Conservation (phyloP, 30 jellyfish, hydroid and myxozoan species). For the Turritopsis rubra region DNA sequence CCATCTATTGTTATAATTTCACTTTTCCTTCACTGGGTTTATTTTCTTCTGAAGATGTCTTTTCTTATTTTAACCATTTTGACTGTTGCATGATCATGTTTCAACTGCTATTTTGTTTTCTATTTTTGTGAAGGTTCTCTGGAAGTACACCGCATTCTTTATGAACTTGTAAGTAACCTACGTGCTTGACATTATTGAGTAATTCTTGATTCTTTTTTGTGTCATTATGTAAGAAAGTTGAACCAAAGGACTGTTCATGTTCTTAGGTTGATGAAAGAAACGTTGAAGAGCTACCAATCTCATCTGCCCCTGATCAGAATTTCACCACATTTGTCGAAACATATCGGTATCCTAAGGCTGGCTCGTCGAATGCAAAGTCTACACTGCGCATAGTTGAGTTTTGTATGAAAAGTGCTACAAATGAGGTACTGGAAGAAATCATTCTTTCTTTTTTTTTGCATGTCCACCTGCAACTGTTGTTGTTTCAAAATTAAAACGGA, state of each 20-base stretch:
- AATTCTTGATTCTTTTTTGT: background rate
- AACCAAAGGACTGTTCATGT: background rate
- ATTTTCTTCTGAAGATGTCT: no score
- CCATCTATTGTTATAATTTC: no score
- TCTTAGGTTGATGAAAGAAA: constrained; percentile 73
- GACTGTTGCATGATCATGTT: no score
- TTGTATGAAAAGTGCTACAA: constrained; percentile 40
- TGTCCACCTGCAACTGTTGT: background rate
- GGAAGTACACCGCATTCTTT: constrained; percentile 70
- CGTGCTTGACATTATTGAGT: background rate
- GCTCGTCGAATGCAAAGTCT: constrained; percentile 71
- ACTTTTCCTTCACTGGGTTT: no score
- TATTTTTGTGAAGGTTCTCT: constrained; percentile 37
- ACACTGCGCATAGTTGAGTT: constrained; percentile 63
- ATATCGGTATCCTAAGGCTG: constrained; percentile 92
- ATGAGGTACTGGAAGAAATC: constrained; percentile 40
- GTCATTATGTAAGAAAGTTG: background rate
- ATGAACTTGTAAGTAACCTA: constrained; percentile 56
- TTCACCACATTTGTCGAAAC: constrained; percentile 60
- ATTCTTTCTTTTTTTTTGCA: background rate
- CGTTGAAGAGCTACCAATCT: constrained; percentile 76
- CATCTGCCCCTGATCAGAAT: constrained; percentile 44
- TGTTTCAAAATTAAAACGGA: background rate
- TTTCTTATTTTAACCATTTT: no score
- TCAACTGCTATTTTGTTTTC: background rate